Evolutionary conservation across 2,888 invertebrate genomes (phyloP).

Genomic region (Eristalis intricaria): DNA sequence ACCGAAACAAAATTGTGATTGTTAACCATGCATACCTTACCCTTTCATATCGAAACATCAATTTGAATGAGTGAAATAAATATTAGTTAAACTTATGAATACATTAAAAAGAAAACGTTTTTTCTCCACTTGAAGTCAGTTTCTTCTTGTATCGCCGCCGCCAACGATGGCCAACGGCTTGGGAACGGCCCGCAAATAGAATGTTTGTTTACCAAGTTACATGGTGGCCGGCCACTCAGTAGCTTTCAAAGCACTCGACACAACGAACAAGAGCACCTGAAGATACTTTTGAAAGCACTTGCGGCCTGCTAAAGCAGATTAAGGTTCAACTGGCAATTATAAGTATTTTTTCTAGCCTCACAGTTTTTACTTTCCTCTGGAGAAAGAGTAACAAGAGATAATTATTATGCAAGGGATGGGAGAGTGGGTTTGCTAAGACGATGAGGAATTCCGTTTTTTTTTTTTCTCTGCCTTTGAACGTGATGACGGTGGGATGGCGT

Average conservation of each 20-base stretch:
- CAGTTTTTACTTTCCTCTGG: slow-evolving; percentile 24
- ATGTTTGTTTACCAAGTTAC: slow-evolving; percentile 30
- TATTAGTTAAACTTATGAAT: slow-evolving; percentile 27
- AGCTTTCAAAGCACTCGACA: slow-evolving; percentile 24
- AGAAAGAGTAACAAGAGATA: slow-evolving; percentile 16
- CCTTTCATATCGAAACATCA: not conserved
- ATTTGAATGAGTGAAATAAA: slow-evolving; percentile 12
- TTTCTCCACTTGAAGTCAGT: not conserved
- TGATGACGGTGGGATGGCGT: not conserved
- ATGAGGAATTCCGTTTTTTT: slow-evolving; percentile 14
- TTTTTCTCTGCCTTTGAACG: not conserved
- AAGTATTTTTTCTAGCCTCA: not conserved
- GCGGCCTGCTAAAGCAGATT: slow-evolving; percentile 17
- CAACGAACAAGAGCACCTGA: slow-evolving; percentile 17
- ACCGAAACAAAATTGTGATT: slow-evolving; percentile 41
- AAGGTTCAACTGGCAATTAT: not conserved
- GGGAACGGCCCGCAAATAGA: slow-evolving; percentile 3
- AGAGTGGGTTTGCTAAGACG: slow-evolving; percentile 30
- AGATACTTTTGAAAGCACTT: slow-evolving; percentile 34
- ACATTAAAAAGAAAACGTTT: slow-evolving; percentile 6
- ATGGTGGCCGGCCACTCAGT: slow-evolving; percentile 19
- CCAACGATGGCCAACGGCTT: not conserved
- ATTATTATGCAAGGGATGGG: slow-evolving; percentile 40
- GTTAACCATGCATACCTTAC: slow-evolving; percentile 12
- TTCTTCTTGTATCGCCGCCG: not conserved